Evolutionary conservation across 2,888 invertebrate genomes (phyloP).

Genomic region (Congeria kusceri): DNA sequence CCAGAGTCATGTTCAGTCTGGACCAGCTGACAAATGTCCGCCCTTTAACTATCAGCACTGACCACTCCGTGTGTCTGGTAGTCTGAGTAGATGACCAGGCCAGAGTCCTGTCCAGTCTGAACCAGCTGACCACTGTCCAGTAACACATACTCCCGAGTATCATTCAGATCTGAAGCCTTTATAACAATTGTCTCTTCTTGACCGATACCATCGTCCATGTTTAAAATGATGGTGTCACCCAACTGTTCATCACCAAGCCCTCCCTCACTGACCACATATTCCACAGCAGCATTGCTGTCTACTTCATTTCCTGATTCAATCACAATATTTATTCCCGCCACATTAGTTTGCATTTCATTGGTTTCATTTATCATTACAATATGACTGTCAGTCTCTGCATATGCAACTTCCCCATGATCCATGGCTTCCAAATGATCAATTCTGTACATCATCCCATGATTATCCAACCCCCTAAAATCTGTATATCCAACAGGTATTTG

Average conservation of each 20-base stretch:
- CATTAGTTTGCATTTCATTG: too few relatives aligned
- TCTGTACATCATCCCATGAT: background rate
- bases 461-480: background rate
- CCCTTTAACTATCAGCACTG: background rate
- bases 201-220: slow-evolving; percentile 18
- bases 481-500: background rate
- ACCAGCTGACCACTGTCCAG: background rate
- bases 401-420: too few relatives aligned
- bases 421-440: background rate
- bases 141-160: background rate
- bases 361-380: too few relatives aligned
- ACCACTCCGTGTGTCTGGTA: background rate
- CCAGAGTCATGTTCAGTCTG: background rate
- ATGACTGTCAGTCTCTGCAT: too few relatives aligned
- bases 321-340: background rate
- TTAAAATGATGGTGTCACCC: slow-evolving; percentile 25
- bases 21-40: background rate
- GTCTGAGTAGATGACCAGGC: slow-evolving; percentile 1
- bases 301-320: too few relatives aligned
- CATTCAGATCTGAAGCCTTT: slow-evolving; percentile 17
- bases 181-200: slow-evolving; percentile 27
- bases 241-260: slow-evolving; percentile 3
- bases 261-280: background rate
- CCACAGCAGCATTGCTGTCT: background rate
- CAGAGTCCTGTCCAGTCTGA: background rate